phyloP scores from a whole-genome alignment of 2,888 invertebrate genomes.

The Eilema caniola region DNA sequence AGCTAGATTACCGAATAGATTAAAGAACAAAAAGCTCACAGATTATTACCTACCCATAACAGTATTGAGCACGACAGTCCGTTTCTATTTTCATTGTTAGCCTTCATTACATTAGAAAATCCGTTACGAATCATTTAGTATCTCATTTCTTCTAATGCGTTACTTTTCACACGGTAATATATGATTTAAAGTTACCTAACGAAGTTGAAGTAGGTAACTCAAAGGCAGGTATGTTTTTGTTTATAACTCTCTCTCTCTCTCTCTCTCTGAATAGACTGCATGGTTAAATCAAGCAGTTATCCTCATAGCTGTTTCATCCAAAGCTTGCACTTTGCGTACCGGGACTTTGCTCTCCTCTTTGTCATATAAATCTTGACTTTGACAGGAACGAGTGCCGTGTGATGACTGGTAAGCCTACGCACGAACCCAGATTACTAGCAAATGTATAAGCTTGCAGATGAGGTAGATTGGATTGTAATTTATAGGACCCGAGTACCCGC shows the following conservation, averaged over 20 bases:
- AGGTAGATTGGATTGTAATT: too few species aligned
- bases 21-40: conserved; percentile 1
- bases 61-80: conserved; percentile 11
- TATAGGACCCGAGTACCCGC: background rate
- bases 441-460: too few species aligned
- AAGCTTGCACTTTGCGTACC: too few species aligned
- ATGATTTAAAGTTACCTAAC: conserved; percentile 6
- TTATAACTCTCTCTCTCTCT: too few species aligned
- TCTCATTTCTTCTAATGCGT: conserved; percentile 1
- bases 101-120: conserved; percentile 3
- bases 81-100: conserved; percentile 4
- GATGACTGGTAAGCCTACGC: background rate
- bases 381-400: background rate
- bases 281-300: background rate
- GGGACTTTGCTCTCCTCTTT: background rate
- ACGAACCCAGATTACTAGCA: background rate
- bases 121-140: conserved; percentile 10
- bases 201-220: background rate
- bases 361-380: background rate
- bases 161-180: conserved; percentile 14
- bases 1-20: background rate
- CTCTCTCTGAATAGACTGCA: background rate
- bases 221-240: background rate
- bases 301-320: too few species aligned
- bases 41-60: background rate